Evolutionary conservation across 2,888 invertebrate genomes (phyloP), one percentile per base, ranked within the genome.

Genomic region (Pseudococcus viburni): DNA sequence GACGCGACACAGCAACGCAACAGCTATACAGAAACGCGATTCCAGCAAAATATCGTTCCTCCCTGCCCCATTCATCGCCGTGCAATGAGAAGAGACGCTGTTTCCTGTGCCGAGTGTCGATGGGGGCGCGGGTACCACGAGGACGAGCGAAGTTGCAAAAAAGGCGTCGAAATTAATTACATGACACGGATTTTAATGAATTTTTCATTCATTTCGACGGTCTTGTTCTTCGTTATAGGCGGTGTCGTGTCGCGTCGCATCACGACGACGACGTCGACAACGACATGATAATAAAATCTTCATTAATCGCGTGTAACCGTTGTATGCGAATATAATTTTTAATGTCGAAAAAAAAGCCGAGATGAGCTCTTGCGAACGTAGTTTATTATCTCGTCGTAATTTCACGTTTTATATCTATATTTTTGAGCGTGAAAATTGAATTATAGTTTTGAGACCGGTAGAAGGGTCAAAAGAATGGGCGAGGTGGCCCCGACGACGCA

Each of bases 111-210:
- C 1, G 15, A 17, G 19, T 8, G 59, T 8, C 7, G 19, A 59
- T 1, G 6, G 59, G 19, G 19, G 5, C 26, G 26, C 26, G 26
- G 26, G 26, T 33, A 33, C 26, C 26, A 3, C 26, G 26, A 33
- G 26, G 26, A 33, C 26, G 55, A 59, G 59, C 59, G 5, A 59
- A 19, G 59, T 59, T 59, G 59, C 19, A 59, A 59, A 59, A 59
- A 59, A 59, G 59, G 59, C 59, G 59, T 59, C 59, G 59, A 59
- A 59, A 59, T 59, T 59, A 59, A 59, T 59, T 59, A 59, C 59
- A 59, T 59, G 59, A 59, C 59, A 59, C 59, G 59, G 59, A 59
- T 59, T 59, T 59, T 59, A 59, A 59, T 59, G 59, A 59, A 59
- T 59, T 59, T 59, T 59, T 59, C 59, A 59, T 59, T 59, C 19